Percentiles rank a stretch among this genome's conserved stretches.
phyloP scores from a whole-genome alignment of 1,140 invertebrate species.

The Chironomus tepperi region DNA sequence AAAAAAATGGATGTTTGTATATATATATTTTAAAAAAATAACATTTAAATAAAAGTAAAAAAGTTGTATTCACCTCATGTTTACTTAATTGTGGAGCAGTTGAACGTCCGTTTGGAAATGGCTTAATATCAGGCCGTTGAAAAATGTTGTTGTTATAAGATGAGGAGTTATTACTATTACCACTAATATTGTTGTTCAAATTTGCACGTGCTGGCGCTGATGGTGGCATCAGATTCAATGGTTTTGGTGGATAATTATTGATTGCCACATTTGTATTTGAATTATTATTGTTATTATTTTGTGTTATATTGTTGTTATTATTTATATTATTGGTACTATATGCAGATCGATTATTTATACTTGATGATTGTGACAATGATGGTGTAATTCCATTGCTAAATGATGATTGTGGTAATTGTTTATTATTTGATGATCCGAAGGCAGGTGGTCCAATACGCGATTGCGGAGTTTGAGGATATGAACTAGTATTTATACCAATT shows the following conservation, averaged over 20 bases:
- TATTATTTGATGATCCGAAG: not conserved
- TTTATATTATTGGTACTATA: not conserved
- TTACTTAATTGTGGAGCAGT: constrained; percentile 18
- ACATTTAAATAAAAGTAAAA: not conserved
- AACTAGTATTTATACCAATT: constrained; percentile 31
- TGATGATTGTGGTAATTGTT: not conserved
- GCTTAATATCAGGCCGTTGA: not conserved
- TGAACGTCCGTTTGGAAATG: not conserved
- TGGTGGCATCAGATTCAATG: not conserved
- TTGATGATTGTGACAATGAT: constrained; percentile 33
- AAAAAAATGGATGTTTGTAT: not conserved
- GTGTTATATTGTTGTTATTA: not conserved
- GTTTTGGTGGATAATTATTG: not conserved
- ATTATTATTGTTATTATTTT: not conserved
- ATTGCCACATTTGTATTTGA: not conserved
- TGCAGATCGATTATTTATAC: constrained; percentile 1
- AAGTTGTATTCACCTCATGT: constrained; percentile 18
- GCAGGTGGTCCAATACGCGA: constrained; percentile 23
- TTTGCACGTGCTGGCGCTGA: not conserved
- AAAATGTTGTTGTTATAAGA: not conserved
- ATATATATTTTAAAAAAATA: not conserved
- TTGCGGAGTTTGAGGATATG: constrained; percentile 27
- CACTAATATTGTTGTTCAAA: constrained; percentile 4
- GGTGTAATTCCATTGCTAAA: not conserved
- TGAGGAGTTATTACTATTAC: not conserved